Evolutionary conservation across 2,113 vertebrate genomes (phyloP), one percentile per base, ranked within the genome.

Genomic region (Coturnix japonica): DNA sequence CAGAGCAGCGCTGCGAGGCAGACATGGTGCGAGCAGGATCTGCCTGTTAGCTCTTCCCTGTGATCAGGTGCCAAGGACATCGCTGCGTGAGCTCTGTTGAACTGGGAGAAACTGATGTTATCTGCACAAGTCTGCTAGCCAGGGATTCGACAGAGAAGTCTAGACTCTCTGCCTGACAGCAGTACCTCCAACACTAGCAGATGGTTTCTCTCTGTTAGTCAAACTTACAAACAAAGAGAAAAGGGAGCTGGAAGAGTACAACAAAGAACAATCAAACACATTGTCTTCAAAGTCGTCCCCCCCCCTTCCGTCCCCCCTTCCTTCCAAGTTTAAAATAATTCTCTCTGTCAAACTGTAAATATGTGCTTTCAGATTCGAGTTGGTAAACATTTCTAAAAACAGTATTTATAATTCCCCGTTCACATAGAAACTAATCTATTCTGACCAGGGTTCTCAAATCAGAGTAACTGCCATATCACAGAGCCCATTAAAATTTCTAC

Each of bases 141-240:
- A 83, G 65, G 51, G 92, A 93, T 84, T 33, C 64, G 39, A 61
- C 78, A 78, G 76, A 56, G 69, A 69, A 92, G 91, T 92, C 94
- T 92, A 93, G 93, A 95, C 92, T 91, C 85, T 84, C 44, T 90
- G 95, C 93, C 96, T 87, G 85, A 93, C 91, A 92, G 89, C 91
- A 87, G 41, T 91, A 90, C 89, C 94, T 94, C 95, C 94, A 95
- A 91, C 76, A 82, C 49, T 46, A 94, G 80, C 96, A 96, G 96
- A 96, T 96, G 96, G 95, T 80, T 96, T 57, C 96, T 90, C 92
- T 74, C 91, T 67, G 67, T 90, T 90, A 92, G 85, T 88, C 92
- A 92, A 95, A 95, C 89, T 88, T 92, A 81, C 81, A 91, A 88
- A 79, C 85, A 81, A 77, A 89, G 57, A 73, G 41, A 53, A 90